Base-by-base conservation (phyloP, 2,888 invertebrate species). In the Asteroscopus sphinx region DNA sequence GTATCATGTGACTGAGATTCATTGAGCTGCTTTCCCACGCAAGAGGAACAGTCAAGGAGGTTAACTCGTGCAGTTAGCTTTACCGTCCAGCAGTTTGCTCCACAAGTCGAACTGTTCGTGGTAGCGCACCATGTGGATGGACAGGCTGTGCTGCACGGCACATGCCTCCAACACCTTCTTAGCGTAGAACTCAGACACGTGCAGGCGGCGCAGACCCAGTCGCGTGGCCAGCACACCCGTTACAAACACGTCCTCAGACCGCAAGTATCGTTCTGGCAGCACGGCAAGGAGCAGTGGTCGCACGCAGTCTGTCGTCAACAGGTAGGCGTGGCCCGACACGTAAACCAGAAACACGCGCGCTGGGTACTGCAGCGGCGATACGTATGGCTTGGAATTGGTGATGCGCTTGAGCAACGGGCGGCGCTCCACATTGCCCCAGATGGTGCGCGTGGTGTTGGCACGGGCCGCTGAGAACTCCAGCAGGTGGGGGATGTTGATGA, bases 271-370 rank as follows among this genome's bases (percentile, higher is more conserved):
- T 49, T 96, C 96, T 1, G 2, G 77, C 95, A 95, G 92, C 17
- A 98, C 96, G 41, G 96, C 96, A 13, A 89, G 87, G 85, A 97
- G 97, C 55, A 98, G 91, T 76, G 96, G 96, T 55, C 95, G 95
- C 37, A 97, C 95, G 48, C 97, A 95, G 85, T 97, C 96, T 48
- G 95, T 95, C 47, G 97, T 96, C 86, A 99, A 87, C 47, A 98
- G 92, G 92, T 99, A 99, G 9, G 98, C 98, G 16, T 98, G 98
- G 1, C 99, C 99, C 2, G 98, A 98, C n/a, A 97, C 97, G 88
- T 99, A 99, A 83, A 97, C 97, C 3, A 99, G 99, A 91, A 97
- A 98, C 61, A 96, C 94, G 41, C 71, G 74, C 11, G 96, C 96
- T 77, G 96, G 95, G 89, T 96, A 98, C 87, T 97, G 97, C 75